Percentiles rank a stretch among this genome's conserved stretches.
phyloP scores from a whole-genome alignment of 1,140 invertebrate species.

The Drosophila setifemur region DNA sequence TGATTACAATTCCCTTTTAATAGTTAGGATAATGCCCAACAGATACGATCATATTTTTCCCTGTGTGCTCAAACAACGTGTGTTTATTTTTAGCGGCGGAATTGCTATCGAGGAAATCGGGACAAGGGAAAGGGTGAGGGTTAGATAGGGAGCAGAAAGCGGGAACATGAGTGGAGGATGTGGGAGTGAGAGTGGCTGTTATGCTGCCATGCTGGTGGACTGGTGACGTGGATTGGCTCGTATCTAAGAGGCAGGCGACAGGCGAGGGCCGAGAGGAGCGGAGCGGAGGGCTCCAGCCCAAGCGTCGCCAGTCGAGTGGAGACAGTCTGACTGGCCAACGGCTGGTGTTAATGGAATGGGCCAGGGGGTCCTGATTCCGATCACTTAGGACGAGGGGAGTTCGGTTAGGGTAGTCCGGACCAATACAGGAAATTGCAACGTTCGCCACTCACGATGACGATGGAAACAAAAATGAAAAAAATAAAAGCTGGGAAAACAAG shows the following conservation, averaged over 20 bases:
- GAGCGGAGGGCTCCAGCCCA: slow-evolving; percentile 35
- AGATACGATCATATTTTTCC: not conserved
- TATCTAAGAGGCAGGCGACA: not conserved
- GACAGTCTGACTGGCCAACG: slow-evolving; percentile 77
- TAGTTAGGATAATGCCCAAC: no score
- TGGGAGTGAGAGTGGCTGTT: slow-evolving; percentile 7
- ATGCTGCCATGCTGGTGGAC: slow-evolving; percentile 33
- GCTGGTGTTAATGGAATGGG: slow-evolving; percentile 53
- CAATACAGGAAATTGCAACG: slow-evolving; percentile 54
- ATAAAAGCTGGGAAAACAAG: not conserved
- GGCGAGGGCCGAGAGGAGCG: not conserved
- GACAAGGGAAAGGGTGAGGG: not conserved
- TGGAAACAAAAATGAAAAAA: slow-evolving; percentile 24
- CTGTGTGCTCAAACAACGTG: slow-evolving; percentile 7
- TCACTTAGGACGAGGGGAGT: not conserved
- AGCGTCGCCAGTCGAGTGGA: slow-evolving; percentile 39
- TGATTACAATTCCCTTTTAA: no score
- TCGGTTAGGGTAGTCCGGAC: slow-evolving; percentile 40
- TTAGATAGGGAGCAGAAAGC: slow-evolving; percentile 18
- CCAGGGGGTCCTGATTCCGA: slow-evolving; percentile 1
- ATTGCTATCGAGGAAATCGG: not conserved
- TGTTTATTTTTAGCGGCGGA: slow-evolving; percentile 63
- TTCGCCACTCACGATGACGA: slow-evolving; percentile 24
- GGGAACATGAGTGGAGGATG: not conserved
- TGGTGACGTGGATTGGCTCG: slow-evolving; percentile 35